Conservation (phyloP, 2,797 vertebrate species). For the Labeo calbasu region DNA sequence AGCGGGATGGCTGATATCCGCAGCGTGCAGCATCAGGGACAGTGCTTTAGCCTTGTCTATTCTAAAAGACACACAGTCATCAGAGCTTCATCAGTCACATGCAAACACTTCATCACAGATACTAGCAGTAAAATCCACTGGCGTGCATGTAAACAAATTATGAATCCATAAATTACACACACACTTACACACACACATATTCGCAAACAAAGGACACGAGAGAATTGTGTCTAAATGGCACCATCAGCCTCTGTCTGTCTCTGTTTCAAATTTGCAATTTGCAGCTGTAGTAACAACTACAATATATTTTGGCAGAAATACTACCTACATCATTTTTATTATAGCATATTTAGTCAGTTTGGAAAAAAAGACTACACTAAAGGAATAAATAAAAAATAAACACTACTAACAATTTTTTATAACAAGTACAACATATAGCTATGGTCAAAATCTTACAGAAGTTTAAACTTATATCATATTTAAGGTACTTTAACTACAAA, state of each 20-base stretch:
- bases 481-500: neutral
- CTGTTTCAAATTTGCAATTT: neutral
- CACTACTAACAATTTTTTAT: neutral
- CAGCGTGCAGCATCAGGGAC: conserved; percentile 96
- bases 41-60: conserved; percentile 95
- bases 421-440: neutral
- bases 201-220: conserved; percentile 7
- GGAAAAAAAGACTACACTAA: neutral
- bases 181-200: neutral
- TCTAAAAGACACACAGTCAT: conserved; percentile 72
- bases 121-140: neutral
- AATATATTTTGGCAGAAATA: neutral
- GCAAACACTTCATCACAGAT: conserved; percentile 2
- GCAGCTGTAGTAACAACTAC: neutral
- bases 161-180: conserved; percentile 1
- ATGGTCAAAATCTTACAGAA: neutral
- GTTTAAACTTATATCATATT: neutral
- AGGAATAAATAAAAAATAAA: neutral
- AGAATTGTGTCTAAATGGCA: neutral
- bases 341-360: neutral
- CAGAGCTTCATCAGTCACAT: conserved; percentile 23
- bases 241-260: conserved; percentile 1
- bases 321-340: neutral
- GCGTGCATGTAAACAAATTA: neutral
- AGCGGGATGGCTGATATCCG: conserved; percentile 97